Evolutionary conservation across 2,797 vertebrate species (phyloP), one percentile per base, ranked within the genome.

Genomic region (Hephaestus fuliginosus): DNA sequence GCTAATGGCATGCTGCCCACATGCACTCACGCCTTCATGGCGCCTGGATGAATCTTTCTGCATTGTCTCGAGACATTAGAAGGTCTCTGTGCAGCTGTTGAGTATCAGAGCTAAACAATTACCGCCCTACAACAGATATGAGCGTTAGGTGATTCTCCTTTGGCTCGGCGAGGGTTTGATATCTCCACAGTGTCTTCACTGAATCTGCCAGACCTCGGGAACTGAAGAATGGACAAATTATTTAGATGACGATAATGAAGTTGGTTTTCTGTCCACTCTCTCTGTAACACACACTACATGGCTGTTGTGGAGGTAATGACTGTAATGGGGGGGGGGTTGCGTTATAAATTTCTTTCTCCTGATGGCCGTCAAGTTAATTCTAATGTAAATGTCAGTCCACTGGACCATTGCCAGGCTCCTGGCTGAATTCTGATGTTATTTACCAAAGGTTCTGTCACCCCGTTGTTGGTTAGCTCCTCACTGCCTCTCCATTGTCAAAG

Each of bases 301-400:
- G 52, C 56, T 44, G 6, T 20, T 71, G 36, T 14, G 11, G 30
- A 65, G 41, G 14, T 12, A 49, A 11, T 62, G 52, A 71, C 52
- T 74, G 72, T 79, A 67, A 25, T 15, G 7, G 11, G 17, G 43
- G 8, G 3, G 12, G 20, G 58, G 72, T 61, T 57, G 70, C 61
- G 18, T 62, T 48, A 63, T 83, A 78, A 28, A 80, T 56, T 9
- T 74, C 60, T 63, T 63, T 58, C 64, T 68, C 25, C 70, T 70
- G 75, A 65, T 58, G 53, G 72, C 72, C 39, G 58, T 85, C 67
- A 68, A 87, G 74, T 83, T 92, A 89, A 94, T 94, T 93, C 81
- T 83, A 91, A 93, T 91, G 91, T 92, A 93, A 94, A 94, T 93
- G 90, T 80, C 90, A 90, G 79, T 86, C 85, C 72, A 58, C 78